A percentile compares a stretch with the other conserved stretches of the same genome.
Conservation (phyloP, 2,888 invertebrate species). For the Apotomis betuletana region DNA sequence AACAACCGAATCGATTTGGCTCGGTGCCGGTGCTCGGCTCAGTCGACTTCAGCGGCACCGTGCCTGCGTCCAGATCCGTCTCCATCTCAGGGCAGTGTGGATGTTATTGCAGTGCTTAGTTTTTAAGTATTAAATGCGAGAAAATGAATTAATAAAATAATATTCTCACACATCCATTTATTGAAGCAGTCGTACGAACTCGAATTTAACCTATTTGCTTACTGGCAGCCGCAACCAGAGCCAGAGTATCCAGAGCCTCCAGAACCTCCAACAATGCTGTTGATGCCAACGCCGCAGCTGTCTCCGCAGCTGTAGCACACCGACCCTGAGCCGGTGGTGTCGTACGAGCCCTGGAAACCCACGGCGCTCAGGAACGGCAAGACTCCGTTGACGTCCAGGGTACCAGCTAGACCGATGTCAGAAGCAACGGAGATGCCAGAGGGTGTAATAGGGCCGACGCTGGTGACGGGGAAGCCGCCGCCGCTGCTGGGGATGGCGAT, state of each 20-base stretch:
- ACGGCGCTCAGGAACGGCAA: constrained; percentile 54
- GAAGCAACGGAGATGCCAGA: not conserved
- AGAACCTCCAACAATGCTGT: constrained; percentile 46
- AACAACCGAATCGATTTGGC: too few relatives aligned
- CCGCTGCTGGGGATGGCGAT: constrained; percentile 44
- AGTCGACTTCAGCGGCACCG: too few relatives aligned
- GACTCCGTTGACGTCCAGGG: constrained; percentile 49
- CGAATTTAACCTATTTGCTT: too few relatives aligned
- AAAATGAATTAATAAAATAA: too few relatives aligned
- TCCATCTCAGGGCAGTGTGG: too few relatives aligned
- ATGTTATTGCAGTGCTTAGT: too few relatives aligned
- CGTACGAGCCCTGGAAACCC: constrained; percentile 56
- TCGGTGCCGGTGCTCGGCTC: too few relatives aligned
- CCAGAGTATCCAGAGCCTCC: constrained; percentile 41
- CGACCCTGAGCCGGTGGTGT: constrained; percentile 57
- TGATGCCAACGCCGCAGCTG: constrained; percentile 56
- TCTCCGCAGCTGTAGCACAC: constrained; percentile 61
- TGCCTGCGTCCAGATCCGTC: too few relatives aligned
- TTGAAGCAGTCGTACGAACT: too few relatives aligned
- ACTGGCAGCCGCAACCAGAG: not conserved
- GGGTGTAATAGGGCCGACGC: constrained; percentile 52
- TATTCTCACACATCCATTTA: too few relatives aligned
- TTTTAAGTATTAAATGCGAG: too few relatives aligned
- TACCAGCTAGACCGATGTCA: constrained; percentile 48
- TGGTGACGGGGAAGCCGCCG: constrained; percentile 36